These are phyloP conservation scores for Eulemur macaco DNA, from an alignment of 2,113 vertebrate species.

Conservation along the genomic window DNA sequence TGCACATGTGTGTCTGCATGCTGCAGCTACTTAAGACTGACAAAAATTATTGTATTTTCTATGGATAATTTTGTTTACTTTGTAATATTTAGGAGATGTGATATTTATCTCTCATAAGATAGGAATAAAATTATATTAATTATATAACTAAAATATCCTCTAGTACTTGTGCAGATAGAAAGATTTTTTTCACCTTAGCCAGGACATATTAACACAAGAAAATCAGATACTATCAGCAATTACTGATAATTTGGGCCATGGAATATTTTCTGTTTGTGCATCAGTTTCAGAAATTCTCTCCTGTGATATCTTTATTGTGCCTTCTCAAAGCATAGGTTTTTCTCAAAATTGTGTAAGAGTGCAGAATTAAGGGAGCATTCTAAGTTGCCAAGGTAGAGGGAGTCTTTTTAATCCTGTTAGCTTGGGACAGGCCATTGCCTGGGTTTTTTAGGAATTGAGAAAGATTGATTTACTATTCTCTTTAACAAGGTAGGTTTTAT, in stretches of 20 bases:
- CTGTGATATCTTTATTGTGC: not conserved
- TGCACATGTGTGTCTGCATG: not conserved
- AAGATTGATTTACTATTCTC: not conserved
- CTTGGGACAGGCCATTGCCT: not conserved
- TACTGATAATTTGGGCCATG: not conserved
- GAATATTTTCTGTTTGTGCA: not conserved
- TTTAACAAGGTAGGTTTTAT: slow-evolving; percentile 16
- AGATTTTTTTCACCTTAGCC: not conserved
- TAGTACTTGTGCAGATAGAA: not conserved
- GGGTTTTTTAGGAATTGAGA: not conserved
- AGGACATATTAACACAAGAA: not conserved
- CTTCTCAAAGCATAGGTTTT: not conserved
- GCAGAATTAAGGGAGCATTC: not conserved
- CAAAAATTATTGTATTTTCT: not conserved
- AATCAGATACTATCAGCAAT: not conserved
- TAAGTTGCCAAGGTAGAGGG: not conserved
- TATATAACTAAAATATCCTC: not conserved
- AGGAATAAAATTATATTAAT: not conserved
- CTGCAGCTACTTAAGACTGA: not conserved
- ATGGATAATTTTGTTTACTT: slow-evolving; percentile 20
- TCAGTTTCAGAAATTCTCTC: not conserved
- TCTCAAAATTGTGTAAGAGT: not conserved
- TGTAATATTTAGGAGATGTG: not conserved
- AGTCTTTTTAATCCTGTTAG: not conserved
- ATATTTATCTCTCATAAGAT: not conserved